Base-by-base conservation (phyloP, 2,797 vertebrate species). In the Euphonia xanthogaster region DNA sequence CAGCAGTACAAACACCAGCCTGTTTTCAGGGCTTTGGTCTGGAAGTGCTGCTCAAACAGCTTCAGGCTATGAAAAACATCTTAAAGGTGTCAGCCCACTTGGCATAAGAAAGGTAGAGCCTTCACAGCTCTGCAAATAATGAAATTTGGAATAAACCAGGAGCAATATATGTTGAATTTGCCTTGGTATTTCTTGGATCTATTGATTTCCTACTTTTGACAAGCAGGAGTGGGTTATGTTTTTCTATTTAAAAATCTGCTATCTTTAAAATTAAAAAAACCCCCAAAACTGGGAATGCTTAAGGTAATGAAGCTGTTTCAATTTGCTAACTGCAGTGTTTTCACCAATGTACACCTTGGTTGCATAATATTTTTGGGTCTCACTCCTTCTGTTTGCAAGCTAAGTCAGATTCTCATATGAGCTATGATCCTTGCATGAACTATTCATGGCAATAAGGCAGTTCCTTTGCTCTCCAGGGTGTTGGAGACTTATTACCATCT, bases 241-340 rank as follows among this genome's bases (percentile, higher is more conserved):
- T 73, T n/a, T 27, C 6, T 31, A 7, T 60, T 3, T 37, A 61
- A 50, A 67, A 45, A 9, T 3, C 19, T 28, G 13, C 1, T 55
- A 14, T 53, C 4, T 84, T 62, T 62, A 28, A n/a, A 71, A 54
- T 42, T 11, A 4, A 7, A 23, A 60, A 53, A 9, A 17, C 3
- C 4, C 1, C 2, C 8, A 8, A 35, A 47, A 23, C 27, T 67
- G 2, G 6, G 4, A 48, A 20, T 1, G 3, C 4, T 60, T 27
- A n/a, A 42, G 21, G 48, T 8, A 28, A 37, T 20, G 30, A 35
- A 66, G 14, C 12, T 62, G 7, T 54, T 92, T 80, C 7, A 14
- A 1, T 63, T 60, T 53, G 24, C 19, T 35, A 30, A 28, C 61
- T 68, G 28, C 50, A 71, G 39, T 9, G 6, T 87, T 91, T 85